Conservation (phyloP, 1,140 invertebrate species). For the Sycophaga agraensis region DNA sequence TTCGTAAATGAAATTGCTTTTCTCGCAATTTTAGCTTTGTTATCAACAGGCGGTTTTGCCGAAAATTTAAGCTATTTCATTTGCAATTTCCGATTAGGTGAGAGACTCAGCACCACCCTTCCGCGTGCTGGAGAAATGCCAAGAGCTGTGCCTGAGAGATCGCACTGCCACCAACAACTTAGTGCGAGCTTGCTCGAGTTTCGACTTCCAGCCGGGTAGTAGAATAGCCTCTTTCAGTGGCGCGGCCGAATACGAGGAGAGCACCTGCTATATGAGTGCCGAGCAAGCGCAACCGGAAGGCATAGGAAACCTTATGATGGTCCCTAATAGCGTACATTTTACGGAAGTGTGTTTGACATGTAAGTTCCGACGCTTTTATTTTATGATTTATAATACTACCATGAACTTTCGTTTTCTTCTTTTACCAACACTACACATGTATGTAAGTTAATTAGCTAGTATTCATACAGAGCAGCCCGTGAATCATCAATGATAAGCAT, state of each 20-base stretch:
- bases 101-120: conserved; percentile 80
- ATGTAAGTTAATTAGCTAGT: too few species aligned
- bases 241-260: conserved; percentile 84
- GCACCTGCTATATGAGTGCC: conserved; percentile 82
- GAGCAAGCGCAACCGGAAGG: conserved; percentile 84
- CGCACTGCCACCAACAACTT: conserved; percentile 77
- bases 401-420: too few species aligned
- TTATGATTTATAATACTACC: too few species aligned
- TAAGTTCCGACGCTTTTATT: too few species aligned
- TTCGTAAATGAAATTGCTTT: too few species aligned
- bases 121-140: conserved; percentile 81
- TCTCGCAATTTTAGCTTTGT: neutral
- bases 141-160: conserved; percentile 82
- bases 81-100: conserved; percentile 55
- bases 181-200: conserved; percentile 78
- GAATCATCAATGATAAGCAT: too few species aligned
- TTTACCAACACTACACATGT: too few species aligned
- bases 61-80: too few species aligned
- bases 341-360: conserved; percentile 87
- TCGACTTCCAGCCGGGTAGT: conserved; percentile 87
- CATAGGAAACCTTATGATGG: conserved; percentile 79
- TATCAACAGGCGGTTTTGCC: too few species aligned
- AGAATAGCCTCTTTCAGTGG: conserved; percentile 78
- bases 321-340: conserved; percentile 84
- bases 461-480: too few species aligned